Percentiles rank a stretch among this genome's conserved stretches.
These are phyloP conservation scores for Buceros bicornis DNA, from an alignment of 2,797 vertebrate species.

Conservation along the genomic window DNA sequence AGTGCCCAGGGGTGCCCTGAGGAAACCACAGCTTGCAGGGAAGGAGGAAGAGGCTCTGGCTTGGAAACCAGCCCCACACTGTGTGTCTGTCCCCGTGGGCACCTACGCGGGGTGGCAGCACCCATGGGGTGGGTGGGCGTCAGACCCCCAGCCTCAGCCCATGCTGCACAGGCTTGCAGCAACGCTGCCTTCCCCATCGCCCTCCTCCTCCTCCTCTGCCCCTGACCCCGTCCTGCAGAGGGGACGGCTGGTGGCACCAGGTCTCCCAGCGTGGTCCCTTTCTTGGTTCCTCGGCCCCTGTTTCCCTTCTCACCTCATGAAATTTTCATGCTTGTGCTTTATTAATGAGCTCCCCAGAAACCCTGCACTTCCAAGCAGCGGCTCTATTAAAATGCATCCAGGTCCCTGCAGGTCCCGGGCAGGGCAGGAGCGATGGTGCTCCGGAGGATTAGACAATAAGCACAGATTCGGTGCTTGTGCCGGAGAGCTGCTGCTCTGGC, in stretches of 20 bases:
- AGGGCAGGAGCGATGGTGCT: not conserved
- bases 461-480: not conserved
- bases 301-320: not conserved
- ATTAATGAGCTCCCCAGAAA: constrained; percentile 57
- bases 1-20: not conserved
- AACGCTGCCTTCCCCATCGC: not conserved
- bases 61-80: not conserved
- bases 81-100: not conserved
- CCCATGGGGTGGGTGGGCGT: rapidly evolving
- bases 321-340: constrained; percentile 35
- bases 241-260: not conserved
- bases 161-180: not conserved
- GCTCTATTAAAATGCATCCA: constrained; percentile 46
- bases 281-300: not conserved
- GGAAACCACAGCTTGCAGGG: rapidly evolving
- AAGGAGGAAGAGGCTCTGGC: rapidly evolving
- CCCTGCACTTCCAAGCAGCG: not conserved
- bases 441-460: not conserved
- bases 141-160: not conserved
- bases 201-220: not conserved
- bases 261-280: not conserved
- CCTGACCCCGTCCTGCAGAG: not conserved
- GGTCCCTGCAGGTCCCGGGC: not conserved
- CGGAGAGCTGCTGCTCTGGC: rapidly evolving
- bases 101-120: not conserved